Conservation (phyloP, 2,113 vertebrate genomes). For the Podocnemis expansa region DNA sequence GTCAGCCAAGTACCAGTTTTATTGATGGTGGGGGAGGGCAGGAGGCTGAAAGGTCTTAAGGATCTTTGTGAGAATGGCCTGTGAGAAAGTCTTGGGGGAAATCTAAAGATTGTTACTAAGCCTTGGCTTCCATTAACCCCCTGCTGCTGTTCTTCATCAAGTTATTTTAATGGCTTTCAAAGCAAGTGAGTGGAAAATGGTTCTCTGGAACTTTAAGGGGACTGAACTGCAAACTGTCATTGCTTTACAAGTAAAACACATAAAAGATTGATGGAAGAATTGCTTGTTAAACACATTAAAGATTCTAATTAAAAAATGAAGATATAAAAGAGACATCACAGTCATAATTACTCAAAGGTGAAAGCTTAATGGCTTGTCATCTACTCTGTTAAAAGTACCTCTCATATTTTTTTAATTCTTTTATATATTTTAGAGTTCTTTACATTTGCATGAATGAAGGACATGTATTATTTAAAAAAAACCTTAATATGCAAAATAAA, state of each 20-base stretch:
- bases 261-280: slow-evolving; percentile 63
- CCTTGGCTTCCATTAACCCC: slow-evolving; percentile 74
- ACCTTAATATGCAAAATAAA: neutral
- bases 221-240: slow-evolving; percentile 62
- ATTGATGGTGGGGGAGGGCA: neutral
- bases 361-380: slow-evolving; percentile 54
- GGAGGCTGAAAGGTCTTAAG: slow-evolving; percentile 62
- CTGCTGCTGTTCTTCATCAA: slow-evolving; percentile 74
- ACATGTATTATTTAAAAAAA: neutral
- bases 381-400: slow-evolving; percentile 30
- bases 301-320: slow-evolving; percentile 61
- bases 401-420: slow-evolving; percentile 35
- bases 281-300: slow-evolving; percentile 58
- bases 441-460: neutral
- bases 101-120: slow-evolving; percentile 70
- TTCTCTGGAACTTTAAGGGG: slow-evolving; percentile 69
- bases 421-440: neutral
- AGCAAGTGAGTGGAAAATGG: slow-evolving; percentile 77
- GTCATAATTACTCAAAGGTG: slow-evolving; percentile 45
- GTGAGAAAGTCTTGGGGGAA: slow-evolving; percentile 74
- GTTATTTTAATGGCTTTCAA: slow-evolving; percentile 76
- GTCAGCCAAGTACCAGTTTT: slow-evolving; percentile 48
- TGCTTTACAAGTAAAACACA: slow-evolving; percentile 65
- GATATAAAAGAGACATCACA: slow-evolving; percentile 53
- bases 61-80: slow-evolving; percentile 67